Evolutionary conservation across 2,888 invertebrate species (phyloP).

Genomic region (Lasioglossum marginatum): DNA sequence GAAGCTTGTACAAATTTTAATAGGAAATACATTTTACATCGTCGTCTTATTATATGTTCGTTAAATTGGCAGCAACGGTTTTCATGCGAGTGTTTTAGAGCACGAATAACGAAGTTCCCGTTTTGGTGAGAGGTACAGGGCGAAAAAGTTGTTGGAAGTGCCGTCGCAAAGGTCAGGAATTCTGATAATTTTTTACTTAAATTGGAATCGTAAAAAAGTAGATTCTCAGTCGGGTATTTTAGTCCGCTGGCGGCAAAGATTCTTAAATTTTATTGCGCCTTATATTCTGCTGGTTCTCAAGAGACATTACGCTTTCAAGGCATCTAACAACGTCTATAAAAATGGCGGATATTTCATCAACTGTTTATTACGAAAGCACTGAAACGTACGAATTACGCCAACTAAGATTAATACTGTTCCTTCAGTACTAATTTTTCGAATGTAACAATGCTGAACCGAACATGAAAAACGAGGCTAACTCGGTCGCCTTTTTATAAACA

Average conservation of each 20-base stretch:
- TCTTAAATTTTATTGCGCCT: background rate
- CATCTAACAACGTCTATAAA: background rate
- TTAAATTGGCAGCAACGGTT: background rate
- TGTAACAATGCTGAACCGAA: background rate
- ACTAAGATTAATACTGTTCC: too few species aligned
- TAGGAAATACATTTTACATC: background rate
- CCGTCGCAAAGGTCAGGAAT: background rate
- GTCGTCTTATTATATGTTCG: background rate
- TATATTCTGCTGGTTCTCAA: background rate
- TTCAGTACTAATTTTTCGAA: background rate
- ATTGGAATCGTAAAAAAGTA: constrained; percentile 8
- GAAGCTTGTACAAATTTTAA: background rate
- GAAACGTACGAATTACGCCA: background rate
- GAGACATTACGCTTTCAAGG: background rate
- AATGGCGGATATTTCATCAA: constrained; percentile 2
- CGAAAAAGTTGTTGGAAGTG: background rate
- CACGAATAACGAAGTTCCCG: background rate
- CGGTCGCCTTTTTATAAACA: too few species aligned
- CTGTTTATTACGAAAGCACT: background rate
- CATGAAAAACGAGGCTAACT: background rate
- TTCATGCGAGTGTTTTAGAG: background rate
- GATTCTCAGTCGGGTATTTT: background rate
- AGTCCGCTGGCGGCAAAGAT: background rate
- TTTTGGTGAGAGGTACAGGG: background rate
- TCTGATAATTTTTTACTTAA: background rate